Base-by-base conservation (phyloP, 2,113 vertebrate species). In the Hemibagrus wyckioides region DNA sequence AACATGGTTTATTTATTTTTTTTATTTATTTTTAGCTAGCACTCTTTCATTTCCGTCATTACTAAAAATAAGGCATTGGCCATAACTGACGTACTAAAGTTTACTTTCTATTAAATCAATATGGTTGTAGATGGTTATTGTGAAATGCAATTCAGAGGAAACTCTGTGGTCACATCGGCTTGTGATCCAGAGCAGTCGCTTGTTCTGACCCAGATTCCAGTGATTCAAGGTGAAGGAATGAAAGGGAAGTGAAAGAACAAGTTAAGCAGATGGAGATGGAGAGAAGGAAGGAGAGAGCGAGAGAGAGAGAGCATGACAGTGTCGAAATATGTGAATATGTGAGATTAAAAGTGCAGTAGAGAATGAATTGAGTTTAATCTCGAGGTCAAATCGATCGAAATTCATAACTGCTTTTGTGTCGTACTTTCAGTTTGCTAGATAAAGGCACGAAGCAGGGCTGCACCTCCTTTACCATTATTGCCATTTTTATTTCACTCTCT, bases 181-280 rank as follows among this genome's bases (percentile, higher is more conserved):
- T 56, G 48, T 44, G 52, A 84, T 89, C 85, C 85, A 41, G 52
- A 86, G 85, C 88, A 80, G 85, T 75, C 80, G 73, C 82, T 48
- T 86, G 81, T 84, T 84, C 84, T 86, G 84, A 86, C 88, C 84
- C 88, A 89, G 80, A 89, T 89, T 86, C 85, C 81, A 80, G 67
- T 44, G 36, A 41, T 57, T 89, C 85, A n/a, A 81, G 77, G 54
- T 85, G 36, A 76, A 76, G 83, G 83, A 76, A 85, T 69, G 76
- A 85, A 28, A 13, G 63, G 48, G 48, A 30, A 59, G 50, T 83
- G 80, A 59, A 75, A 80, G 85, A 85, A 84, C 63, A 21, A 86
- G 77, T 48, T 67, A 89, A 80, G 83, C 80, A 83, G 48, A 28
- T 71, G 67, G 80, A 76, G 52, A 83, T 80, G 59, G 59, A 54